phyloP scores from a whole-genome alignment of 2,113 vertebrate species.

The Lophura nycthemera region DNA sequence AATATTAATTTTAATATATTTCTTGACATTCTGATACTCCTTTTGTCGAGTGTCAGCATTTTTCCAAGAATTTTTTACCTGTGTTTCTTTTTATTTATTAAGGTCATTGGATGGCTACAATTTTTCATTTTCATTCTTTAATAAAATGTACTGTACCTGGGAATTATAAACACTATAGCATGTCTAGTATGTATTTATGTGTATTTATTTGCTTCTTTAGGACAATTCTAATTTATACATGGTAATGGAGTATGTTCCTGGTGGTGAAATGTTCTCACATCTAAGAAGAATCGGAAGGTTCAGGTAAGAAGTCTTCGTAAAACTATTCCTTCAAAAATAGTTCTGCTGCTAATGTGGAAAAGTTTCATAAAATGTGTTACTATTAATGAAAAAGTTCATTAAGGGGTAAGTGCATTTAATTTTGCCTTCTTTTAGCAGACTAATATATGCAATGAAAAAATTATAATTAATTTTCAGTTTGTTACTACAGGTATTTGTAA shows the following conservation, averaged over 20 bases:
- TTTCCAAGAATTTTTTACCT: neutral
- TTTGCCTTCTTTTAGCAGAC: neutral
- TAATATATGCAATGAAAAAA: neutral
- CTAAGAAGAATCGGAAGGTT: conserved; percentile 98
- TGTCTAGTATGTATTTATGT: neutral
- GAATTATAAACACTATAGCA: neutral
- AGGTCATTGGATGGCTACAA: neutral
- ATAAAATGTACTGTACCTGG: neutral
- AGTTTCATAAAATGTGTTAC: neutral
- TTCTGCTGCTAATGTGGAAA: neutral
- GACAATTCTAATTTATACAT: conserved; percentile 99
- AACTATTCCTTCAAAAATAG: neutral
- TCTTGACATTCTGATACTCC: neutral
- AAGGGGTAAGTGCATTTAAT: neutral
- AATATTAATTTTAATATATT: neutral
- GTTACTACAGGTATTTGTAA: neutral
- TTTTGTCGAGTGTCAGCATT: neutral
- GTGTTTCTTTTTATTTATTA: neutral
- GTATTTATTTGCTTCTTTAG: conserved; percentile 75
- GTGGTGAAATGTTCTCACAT: conserved; percentile 99
- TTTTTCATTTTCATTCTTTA: neutral
- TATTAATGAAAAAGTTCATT: neutral
- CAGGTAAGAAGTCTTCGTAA: conserved; percentile 83
- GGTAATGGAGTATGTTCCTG: conserved; percentile 99
- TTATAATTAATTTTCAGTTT: neutral